phyloP scores from a whole-genome alignment of 2,797 vertebrate genomes.

The Babyrousa celebensis region DNA sequence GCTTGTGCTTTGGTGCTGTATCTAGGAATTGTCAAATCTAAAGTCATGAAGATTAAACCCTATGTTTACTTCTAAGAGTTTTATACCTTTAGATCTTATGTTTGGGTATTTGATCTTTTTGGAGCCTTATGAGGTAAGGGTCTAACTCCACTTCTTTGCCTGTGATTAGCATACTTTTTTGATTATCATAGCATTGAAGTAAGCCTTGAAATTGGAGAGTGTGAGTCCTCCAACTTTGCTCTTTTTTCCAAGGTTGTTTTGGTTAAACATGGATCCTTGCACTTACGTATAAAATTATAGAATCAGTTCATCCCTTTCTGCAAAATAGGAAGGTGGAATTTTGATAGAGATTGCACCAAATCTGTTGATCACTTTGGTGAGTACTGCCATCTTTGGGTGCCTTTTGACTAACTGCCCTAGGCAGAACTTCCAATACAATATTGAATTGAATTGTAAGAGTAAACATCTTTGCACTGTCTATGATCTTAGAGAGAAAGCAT shows the following conservation, averaged over 20 bases:
- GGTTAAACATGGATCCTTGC: not conserved
- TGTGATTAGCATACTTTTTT: not conserved
- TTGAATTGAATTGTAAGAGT: not conserved
- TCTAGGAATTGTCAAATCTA: not conserved
- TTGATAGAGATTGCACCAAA: not conserved
- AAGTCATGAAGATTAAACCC: not conserved
- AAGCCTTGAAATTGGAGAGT: not conserved
- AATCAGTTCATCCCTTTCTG: not conserved
- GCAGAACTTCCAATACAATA: not conserved
- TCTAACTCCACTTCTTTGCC: not conserved
- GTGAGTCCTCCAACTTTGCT: not conserved
- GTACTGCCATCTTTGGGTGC: not conserved
- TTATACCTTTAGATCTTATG: not conserved
- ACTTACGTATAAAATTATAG: slow-evolving; percentile 10
- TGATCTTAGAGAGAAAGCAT: slow-evolving; percentile 5
- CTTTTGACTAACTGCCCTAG: not conserved
- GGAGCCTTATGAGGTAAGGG: not conserved
- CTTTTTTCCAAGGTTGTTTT: not conserved
- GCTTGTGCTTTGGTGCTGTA: not conserved
- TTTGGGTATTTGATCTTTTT: not conserved
- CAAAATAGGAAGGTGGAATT: not conserved
- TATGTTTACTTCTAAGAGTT: slow-evolving; percentile 21
- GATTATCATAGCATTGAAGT: not conserved
- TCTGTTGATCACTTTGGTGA: not conserved
- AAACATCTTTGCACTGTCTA: not conserved